These are phyloP conservation scores for Haliclystus octoradiatus DNA, from an alignment of 30 jellyfish, hydroid and myxozoan species.

Conservation along the genomic window DNA sequence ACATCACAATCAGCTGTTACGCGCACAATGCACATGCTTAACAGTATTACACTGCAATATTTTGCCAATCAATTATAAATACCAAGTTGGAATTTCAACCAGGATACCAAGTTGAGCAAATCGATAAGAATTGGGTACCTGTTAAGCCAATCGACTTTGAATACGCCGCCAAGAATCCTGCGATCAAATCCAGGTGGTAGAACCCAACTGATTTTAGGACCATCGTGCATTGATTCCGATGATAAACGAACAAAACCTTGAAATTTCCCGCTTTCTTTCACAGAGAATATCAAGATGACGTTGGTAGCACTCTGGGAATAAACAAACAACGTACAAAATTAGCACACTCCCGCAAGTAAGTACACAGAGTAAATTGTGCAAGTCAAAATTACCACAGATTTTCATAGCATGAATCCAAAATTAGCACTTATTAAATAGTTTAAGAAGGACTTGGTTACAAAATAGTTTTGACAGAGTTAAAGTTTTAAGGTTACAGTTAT, in stretches of 20 bases:
- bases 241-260: slow-evolving; percentile 95
- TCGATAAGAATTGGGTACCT: slow-evolving; percentile 39
- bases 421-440: too few species aligned
- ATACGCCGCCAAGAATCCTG: slow-evolving; percentile 83
- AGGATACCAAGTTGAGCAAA: too few species aligned
- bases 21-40: too few species aligned
- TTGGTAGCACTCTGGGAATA: slow-evolving; percentile 73
- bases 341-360: too few species aligned
- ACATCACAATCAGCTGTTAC: too few species aligned
- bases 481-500: too few species aligned
- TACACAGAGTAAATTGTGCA: neutral
- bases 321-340: too few species aligned
- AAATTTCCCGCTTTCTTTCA: slow-evolving; percentile 96
- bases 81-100: too few species aligned
- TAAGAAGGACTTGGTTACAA: neutral
- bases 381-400: too few species aligned
- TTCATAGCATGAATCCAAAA: too few species aligned
- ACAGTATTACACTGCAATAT: too few species aligned
- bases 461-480: neutral
- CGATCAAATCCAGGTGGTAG: slow-evolving; percentile 97
- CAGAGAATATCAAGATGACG: slow-evolving; percentile 87
- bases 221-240: slow-evolving; percentile 74
- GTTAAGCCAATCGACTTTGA: slow-evolving; percentile 94
- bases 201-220: slow-evolving; percentile 86
- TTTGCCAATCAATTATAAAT: too few species aligned